Evolutionary conservation across 2,888 invertebrate genomes (phyloP), one percentile per base, ranked within the genome.

Genomic region (Stenoptilia bipunctidactyla): DNA sequence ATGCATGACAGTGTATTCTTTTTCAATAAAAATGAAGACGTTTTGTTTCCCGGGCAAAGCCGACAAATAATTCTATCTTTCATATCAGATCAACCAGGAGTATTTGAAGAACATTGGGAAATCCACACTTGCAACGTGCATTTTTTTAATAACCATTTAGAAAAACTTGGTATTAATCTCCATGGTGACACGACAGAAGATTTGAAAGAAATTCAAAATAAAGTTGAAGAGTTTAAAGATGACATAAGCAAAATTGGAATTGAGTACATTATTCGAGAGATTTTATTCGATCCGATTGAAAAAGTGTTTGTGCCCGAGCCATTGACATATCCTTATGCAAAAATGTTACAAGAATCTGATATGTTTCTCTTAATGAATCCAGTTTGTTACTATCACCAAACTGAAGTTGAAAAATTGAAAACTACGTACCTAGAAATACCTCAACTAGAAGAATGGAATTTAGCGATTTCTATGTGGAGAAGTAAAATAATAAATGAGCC

Each of bases 11-110:
- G 73, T 54, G 68, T 69, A 0, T 89, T 88, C 52, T 87, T 74
- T 53, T 88, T 88, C 44, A 79, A 86, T 42, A 88, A 86, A 60
- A 86, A 85, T 46, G 85, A 85, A 54, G 70, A 80, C 13, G 55
- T 85, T 0, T 44, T 89, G 34, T 58, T 74, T 1, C 88, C 88
- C 1, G 85, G 86, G 1, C 77, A 86, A 48, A 64, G 52, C 2
- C 67, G 67, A 34, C 49, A 70, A 20, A 49, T 88, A 34, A 61
- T 52, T 10, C 67, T 88, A 25, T 86, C 83, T 47, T 88, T 87
- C 50, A 51, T 76, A 36, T 69, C 83, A 1, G 58, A 64, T 4
- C 53, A 51, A 14, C 58, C 76, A 1, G 74, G 75, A 1, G 64
- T 77, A 6, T 76, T 61, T 34, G 64, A 51, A 1, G 87, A 87